Evolutionary conservation across 2,113 vertebrate species (phyloP), one percentile per base, ranked within the genome.

Genomic region (Pampusana beccarii): DNA sequence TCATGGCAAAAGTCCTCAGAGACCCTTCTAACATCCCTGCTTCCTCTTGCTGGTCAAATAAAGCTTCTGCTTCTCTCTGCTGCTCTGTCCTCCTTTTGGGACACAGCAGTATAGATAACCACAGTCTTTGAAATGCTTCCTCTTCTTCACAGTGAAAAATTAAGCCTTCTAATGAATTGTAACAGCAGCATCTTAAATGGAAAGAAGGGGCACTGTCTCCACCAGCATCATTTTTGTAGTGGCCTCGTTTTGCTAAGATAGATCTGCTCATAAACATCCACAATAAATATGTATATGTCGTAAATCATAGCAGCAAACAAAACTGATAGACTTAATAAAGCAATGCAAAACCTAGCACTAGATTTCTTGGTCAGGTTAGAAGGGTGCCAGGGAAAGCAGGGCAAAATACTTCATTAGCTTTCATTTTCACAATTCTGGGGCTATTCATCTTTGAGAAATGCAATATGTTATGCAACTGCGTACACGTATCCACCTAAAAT

Each of bases 31-130:
- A 79, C n/a, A 86, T 34, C 38, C 57, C 50, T 54, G 38, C 72
- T 96, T 95, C 93, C 75, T 86, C 53, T 93, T 95, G 48, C 34
- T 57, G 61, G 48, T 71, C 65, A 86, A 78, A 86, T n/a, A 80
- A 80, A 86, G 38, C 33, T 51, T 94, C 80, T 81, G 53, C 82
- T 95, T 93, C 75, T 92, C 64, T 90, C 9, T 4, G 62, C 64
- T 73, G 54, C 9, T 73, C 36, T 62, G 1, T 70, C 31, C 28
- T 65, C 54, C 50, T 86, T 78, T 62, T 34, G 19, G 26, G 81
- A 88, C 9, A 31, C 16, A 75, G 2, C 16, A 65, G 25, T 65
- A 51, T 28, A 56, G 87, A 50, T 5, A 51, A 29, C 17, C 6
- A 9, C 42, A 66, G 28, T 33, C 24, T 80, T 81, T 54, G 28